Conservation (phyloP, 2,797 vertebrate species). For the Gadopsis marmoratus region DNA sequence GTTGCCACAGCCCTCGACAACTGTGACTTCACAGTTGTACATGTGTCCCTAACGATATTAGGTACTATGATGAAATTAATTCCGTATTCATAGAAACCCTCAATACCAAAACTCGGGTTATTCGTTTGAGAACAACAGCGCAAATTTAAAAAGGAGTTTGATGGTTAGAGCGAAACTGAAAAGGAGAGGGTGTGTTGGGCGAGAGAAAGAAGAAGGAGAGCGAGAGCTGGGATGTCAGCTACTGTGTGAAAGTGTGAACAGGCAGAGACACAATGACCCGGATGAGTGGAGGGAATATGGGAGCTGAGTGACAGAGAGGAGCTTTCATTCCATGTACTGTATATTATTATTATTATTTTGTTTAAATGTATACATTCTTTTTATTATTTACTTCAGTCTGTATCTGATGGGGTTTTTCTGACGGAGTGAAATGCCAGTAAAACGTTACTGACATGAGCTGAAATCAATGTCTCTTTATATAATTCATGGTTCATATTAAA, state of each 20-base stretch:
- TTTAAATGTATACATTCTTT: not conserved
- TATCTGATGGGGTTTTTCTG: not conserved
- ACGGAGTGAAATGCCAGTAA: not conserved
- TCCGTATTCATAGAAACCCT: not conserved
- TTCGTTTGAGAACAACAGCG: not conserved
- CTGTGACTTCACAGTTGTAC: not conserved
- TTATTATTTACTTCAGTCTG: not conserved
- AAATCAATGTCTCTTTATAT: slow-evolving; percentile 74
- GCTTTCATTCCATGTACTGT: not conserved
- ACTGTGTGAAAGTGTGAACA: slow-evolving; percentile 53
- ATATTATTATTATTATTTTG: not conserved
- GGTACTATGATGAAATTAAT: not conserved
- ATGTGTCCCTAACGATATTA: not conserved
- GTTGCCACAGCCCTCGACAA: not conserved
- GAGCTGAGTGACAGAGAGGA: not conserved
- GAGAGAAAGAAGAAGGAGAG: not conserved
- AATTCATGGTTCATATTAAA: slow-evolving; percentile 74
- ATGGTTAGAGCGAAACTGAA: not conserved
- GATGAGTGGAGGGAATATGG: slow-evolving; percentile 12
- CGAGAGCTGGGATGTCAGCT: slow-evolving; percentile 17
- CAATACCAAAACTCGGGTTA: not conserved
- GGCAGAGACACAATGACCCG: slow-evolving; percentile 37
- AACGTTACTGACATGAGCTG: slow-evolving; percentile 17
- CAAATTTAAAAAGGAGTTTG: not conserved
- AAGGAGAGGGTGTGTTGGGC: not conserved